These are phyloP conservation scores for Triplophysa tibetana DNA, from an alignment of 2,113 vertebrate species.

Conservation along the genomic window DNA sequence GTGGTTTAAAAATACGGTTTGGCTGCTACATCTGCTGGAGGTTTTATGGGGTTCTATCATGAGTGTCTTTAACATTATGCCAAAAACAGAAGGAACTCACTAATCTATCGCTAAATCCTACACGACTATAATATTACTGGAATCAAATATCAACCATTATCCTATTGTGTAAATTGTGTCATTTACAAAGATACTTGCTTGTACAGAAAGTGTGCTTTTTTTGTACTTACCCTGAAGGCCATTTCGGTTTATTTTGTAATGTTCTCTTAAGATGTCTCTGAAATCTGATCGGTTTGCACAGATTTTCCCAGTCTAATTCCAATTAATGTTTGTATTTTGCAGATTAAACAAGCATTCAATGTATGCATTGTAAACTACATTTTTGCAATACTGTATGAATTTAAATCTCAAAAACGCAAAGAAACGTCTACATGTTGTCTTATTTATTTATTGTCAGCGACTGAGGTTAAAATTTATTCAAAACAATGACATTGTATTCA, in stretches of 20 bases:
- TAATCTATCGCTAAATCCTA: neutral
- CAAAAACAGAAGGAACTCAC: constrained; percentile 23
- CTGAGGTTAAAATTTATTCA: neutral
- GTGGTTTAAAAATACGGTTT: neutral
- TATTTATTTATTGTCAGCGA: neutral
- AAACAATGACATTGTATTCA: neutral
- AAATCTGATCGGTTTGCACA: constrained; percentile 51
- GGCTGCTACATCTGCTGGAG: neutral
- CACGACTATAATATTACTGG: constrained; percentile 10
- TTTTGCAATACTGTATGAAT: neutral
- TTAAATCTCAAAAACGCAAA: neutral
- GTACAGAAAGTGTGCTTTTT: constrained; percentile 18
- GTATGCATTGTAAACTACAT: constrained; percentile 27
- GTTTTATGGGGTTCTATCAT: neutral
- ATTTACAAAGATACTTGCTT: constrained; percentile 24
- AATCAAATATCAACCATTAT: constrained; percentile 37
- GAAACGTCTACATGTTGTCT: too few species aligned
- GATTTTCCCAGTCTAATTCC: constrained; percentile 28
- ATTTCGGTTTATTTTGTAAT: constrained; percentile 43
- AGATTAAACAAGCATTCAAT: constrained; percentile 24
- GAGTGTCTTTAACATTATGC: constrained; percentile 14
- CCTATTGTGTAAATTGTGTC: neutral
- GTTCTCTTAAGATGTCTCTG: constrained; percentile 39
- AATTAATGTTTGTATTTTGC: constrained; percentile 45
- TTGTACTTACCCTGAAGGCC: constrained; percentile 39